Base-by-base conservation (phyloP, 2,797 vertebrate species). In the Acestrorhynchus altus region DNA sequence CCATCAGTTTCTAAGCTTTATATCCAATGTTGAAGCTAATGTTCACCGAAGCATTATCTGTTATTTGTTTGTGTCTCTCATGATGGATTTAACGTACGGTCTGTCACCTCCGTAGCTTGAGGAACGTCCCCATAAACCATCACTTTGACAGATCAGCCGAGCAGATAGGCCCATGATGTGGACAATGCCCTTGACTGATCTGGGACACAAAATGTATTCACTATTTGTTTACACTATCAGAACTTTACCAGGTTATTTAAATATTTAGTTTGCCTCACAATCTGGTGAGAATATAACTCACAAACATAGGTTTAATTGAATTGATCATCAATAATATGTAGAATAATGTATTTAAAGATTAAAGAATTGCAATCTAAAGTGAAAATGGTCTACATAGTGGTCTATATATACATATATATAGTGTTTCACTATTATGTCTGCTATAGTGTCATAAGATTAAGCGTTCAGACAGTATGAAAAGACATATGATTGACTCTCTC, bases 111-210 rank as follows among this genome's bases (percentile, higher is more conserved):
- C 8, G 44, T 68, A 56, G 28, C 52, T 64, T 40, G 47, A 57
- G 52, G 64, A 81, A 42, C 54, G 56, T 72, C 49, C 49, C 56
- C 67, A 49, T 79, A 24, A 73, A 74, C 49, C 60, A 79, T 76
- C 76, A 60, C 31, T 44, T 20, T 83, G 82, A 76, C 79, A 73
- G 82, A 76, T 61, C 68, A 81, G 51, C 76, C 76, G 51, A 76
- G 82, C 82, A 78, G 57, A 76, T 65, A 51, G 57, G 26, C 70
- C 8, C 47, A 39, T 52, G 57, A 83, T 77, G 65, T 63, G 66
- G 40, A 68, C 76, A 59, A 75, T 57, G 28, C n/a, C 39, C 46
- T 61, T 72, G 72, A 81, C 63, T 57, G 74, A 44, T 57, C 71
- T 60, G 68, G 24, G 59, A 72, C 26, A 18, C 24, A 40, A 18